These are phyloP conservation scores for Scomber japonicus DNA, from an alignment of 2,113 vertebrate genomes.

Conservation along the genomic window DNA sequence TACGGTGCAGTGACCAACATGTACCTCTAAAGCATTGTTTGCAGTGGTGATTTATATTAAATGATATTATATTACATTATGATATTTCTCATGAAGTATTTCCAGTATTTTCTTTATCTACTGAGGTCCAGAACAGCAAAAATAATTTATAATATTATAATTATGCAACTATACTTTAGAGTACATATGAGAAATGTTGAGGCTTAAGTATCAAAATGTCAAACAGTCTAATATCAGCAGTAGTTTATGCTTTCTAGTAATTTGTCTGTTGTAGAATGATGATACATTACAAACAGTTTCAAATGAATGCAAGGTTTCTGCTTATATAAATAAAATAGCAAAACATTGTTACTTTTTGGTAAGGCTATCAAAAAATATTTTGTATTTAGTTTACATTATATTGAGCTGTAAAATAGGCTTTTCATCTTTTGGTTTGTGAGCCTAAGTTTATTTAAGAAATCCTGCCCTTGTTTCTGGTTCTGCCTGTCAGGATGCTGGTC, in stretches of 20 bases:
- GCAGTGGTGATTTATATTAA: background rate
- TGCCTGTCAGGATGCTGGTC: conserved; percentile 34
- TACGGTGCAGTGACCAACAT: background rate
- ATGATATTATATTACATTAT: no score
- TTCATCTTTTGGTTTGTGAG: no score
- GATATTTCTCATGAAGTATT: background rate
- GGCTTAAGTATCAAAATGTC: background rate
- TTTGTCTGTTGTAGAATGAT: background rate
- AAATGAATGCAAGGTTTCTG: background rate
- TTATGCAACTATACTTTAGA: no score
- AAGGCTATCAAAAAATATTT: background rate
- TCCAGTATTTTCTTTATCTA: background rate
- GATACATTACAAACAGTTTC: conserved; percentile 14
- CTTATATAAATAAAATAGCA: background rate
- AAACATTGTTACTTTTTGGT: no score
- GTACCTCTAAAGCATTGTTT: background rate
- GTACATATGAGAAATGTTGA: no score
- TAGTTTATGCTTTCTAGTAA: background rate
- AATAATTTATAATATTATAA: background rate
- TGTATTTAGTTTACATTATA: no score
- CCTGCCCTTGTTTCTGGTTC: conserved; percentile 43
- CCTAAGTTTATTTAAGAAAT: no score
- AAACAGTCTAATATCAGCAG: background rate
- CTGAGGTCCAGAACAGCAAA: background rate
- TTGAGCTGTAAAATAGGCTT: no score